These are phyloP conservation scores for Saccopteryx bilineata DNA, from an alignment of 2,113 vertebrate species.

Conservation along the genomic window DNA sequence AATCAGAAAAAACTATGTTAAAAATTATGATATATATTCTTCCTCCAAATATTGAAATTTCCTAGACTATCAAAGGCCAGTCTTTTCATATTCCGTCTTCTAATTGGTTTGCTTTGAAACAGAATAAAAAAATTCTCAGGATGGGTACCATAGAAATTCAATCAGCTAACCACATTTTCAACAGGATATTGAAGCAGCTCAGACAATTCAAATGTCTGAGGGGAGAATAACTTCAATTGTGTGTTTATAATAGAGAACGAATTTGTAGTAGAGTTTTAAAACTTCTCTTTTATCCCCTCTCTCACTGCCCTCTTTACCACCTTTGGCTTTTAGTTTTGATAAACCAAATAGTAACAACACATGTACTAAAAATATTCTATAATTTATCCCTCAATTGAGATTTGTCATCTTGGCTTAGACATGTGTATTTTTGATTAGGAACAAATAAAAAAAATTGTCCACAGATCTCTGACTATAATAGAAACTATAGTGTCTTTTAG, in stretches of 20 bases:
- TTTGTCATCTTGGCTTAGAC: conserved; percentile 42
- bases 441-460: conserved; percentile 45
- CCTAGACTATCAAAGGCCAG: not conserved
- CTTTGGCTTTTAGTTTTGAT: not conserved
- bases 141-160: not conserved
- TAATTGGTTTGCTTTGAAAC: conserved; percentile 48
- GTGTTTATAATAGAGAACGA: not conserved
- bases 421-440: not conserved
- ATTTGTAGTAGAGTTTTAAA: not conserved
- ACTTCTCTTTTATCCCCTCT: not conserved
- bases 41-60: conserved; percentile 16
- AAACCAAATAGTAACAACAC: conserved; percentile 4
- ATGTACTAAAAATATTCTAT: not conserved
- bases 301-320: not conserved
- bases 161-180: not conserved
- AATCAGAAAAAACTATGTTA: not conserved
- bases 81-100: conserved; percentile 12
- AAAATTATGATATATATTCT: conserved; percentile 3
- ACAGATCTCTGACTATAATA: conserved; percentile 22
- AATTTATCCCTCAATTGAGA: conserved; percentile 21
- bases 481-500: conserved; percentile 29
- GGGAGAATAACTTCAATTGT: not conserved
- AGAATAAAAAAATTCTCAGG: not conserved
- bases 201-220: not conserved
- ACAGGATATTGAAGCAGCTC: not conserved